Conservation (phyloP, 1,140 invertebrate species). For the Epicauta chinensis region DNA sequence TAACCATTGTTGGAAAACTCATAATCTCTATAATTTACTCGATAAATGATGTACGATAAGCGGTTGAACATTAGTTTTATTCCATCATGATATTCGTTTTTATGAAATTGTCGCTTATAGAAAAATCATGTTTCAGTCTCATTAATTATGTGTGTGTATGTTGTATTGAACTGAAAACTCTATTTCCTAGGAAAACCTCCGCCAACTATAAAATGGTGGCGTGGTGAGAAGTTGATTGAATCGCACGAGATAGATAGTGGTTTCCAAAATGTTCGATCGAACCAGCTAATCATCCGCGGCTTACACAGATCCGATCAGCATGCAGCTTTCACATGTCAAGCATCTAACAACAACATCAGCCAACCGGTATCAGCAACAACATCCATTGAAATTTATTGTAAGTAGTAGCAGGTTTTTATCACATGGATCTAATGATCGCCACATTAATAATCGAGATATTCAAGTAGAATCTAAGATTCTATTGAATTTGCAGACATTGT, state of each 20-base stretch:
- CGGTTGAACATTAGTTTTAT: too few species aligned
- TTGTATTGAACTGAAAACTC: too few species aligned
- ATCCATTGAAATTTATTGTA: conserved; percentile 65
- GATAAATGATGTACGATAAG: too few species aligned
- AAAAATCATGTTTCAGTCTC: too few species aligned
- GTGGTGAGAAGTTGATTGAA: conserved; percentile 67
- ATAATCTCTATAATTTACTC: too few species aligned
- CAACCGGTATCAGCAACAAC: conserved; percentile 59
- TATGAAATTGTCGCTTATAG: too few species aligned
- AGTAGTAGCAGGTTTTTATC: conserved; percentile 43
- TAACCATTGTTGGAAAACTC: too few species aligned
- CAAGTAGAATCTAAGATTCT: not conserved
- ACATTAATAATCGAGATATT: not conserved
- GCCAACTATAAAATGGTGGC: conserved; percentile 80
- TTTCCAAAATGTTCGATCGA: conserved; percentile 39
- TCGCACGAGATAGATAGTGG: conserved; percentile 48
- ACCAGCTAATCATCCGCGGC: conserved; percentile 49
- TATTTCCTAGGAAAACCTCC: conserved; percentile 63
- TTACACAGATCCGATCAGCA: conserved; percentile 60
- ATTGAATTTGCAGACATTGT: not conserved
- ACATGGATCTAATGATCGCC: not conserved
- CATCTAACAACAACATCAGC: conserved; percentile 66
- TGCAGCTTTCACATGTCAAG: conserved; percentile 63
- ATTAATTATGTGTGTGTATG: too few species aligned
- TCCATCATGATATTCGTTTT: too few species aligned